Evolutionary conservation across 1,140 invertebrate genomes (phyloP), one percentile per base, ranked within the genome.

Genomic region (Galleria mellonella): DNA sequence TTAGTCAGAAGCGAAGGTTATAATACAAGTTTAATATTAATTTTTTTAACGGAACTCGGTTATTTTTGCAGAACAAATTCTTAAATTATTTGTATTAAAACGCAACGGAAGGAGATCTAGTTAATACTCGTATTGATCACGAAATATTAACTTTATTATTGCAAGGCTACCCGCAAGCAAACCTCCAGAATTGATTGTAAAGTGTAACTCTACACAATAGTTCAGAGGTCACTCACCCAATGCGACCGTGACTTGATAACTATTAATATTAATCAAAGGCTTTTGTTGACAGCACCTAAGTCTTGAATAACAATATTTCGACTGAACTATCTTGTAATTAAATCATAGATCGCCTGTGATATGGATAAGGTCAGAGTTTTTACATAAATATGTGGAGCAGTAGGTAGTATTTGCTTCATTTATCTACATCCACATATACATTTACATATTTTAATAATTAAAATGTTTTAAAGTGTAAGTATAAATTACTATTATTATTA

Each of bases 151-250:
- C 17, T 23, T 3, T 23, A 6, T 23, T 3, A 23, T 40, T 10
- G 11, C 56, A 68, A 62, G 60, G 58, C 29, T 47, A 49, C 7
- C 15, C 35, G 29, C 17, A 6, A 23, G 6, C 17, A 23, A 23
- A 23, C 6, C 17, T 23, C 17, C 17, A 23, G 2, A 15, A 51
- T 14, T 52, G 30, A 38, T 59, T 54, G 62, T 62, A 71, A 71
- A 48, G 50, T 30, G 13, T 54, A 51, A 49, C 40, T 49, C 40
- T 10, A 35, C 17, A 23, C 15, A 32, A 42, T 36, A 55, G 71
- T 65, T 69, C 69, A 67, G 51, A 71, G 73, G 71, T 72, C 53
- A 58, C 55, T 79, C 58, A 71, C 64, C 59, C 55, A 51, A 23
- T 43, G 41, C 62, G 67, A 50, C 63, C 65, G 42, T 75, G 67